Evolutionary conservation across 2,888 invertebrate species (phyloP).

Genomic region (Tenthredo notha): DNA sequence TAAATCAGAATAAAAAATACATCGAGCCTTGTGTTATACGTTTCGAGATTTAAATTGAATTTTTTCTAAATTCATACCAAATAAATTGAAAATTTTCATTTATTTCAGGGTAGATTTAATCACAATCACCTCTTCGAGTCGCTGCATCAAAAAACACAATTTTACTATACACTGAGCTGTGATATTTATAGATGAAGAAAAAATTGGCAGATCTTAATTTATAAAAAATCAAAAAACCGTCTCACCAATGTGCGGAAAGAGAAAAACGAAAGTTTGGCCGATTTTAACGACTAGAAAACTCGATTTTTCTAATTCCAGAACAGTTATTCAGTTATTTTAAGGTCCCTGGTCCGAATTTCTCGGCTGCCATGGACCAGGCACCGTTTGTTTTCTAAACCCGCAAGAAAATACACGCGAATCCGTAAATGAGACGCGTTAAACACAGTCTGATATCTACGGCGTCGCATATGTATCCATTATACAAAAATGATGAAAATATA

Average conservation of each 20-base stretch:
- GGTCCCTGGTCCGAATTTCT: conserved; percentile 25
- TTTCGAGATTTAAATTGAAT: background rate
- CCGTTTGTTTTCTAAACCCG: conserved; percentile 39
- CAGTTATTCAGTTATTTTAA: conserved; percentile 38
- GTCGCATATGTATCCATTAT: background rate
- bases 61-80: background rate
- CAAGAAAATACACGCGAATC: conserved; percentile 43
- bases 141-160: background rate
- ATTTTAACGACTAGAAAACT: background rate
- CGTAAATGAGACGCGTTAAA: conserved; percentile 32
- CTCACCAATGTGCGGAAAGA: background rate
- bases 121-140: background rate
- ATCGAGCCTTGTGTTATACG: background rate
- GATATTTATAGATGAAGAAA: background rate
- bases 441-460: conserved; percentile 21
- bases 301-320: conserved; percentile 16
- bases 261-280: background rate
- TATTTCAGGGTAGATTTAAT: background rate
- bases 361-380: conserved; percentile 31
- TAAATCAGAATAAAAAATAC: conserved; percentile 6
- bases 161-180: background rate
- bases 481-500: background rate
- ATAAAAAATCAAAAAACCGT: background rate
- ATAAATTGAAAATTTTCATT: background rate
- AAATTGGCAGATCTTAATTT: background rate